Evolutionary conservation across 2,113 vertebrate species (phyloP).

Genomic region (Tylochromis polylepis): DNA sequence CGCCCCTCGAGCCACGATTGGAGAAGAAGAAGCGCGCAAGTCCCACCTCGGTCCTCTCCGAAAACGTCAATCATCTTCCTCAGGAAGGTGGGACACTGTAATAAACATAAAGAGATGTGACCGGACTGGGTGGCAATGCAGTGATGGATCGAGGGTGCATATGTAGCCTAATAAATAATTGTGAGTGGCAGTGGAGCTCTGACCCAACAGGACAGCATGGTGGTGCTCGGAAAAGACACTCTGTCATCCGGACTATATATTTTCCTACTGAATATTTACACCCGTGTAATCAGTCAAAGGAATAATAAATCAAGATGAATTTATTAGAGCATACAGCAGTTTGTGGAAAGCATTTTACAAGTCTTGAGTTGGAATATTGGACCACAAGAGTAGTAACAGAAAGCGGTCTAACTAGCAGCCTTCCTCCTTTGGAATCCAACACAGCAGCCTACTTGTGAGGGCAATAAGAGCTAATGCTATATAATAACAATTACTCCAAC

Average conservation of each 20-base stretch:
- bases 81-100: slow-evolving; percentile 70
- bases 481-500: background rate
- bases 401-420: background rate
- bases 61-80: slow-evolving; percentile 73
- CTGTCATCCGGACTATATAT: slow-evolving; percentile 62
- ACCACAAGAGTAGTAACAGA: background rate
- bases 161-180: slow-evolving; percentile 76
- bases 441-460: background rate
- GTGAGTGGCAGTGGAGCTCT: slow-evolving; percentile 67
- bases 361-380: background rate
- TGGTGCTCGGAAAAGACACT: slow-evolving; percentile 51
- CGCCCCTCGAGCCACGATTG: slow-evolving; percentile 71
- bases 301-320: slow-evolving; percentile 60
- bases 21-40: slow-evolving; percentile 58
- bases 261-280: slow-evolving; percentile 66
- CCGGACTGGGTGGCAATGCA: slow-evolving; percentile 68
- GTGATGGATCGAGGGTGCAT: slow-evolving; percentile 77
- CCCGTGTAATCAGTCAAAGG: slow-evolving; percentile 62
- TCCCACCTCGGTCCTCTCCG: slow-evolving; percentile 68
- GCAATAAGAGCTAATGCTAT: background rate
- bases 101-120: slow-evolving; percentile 78
- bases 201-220: slow-evolving; percentile 57
- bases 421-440: background rate
- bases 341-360: slow-evolving; percentile 25
- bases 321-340: slow-evolving; percentile 44